Evolutionary conservation across 1,140 invertebrate genomes (phyloP).

Genomic region (Asbolus verrucosus): DNA sequence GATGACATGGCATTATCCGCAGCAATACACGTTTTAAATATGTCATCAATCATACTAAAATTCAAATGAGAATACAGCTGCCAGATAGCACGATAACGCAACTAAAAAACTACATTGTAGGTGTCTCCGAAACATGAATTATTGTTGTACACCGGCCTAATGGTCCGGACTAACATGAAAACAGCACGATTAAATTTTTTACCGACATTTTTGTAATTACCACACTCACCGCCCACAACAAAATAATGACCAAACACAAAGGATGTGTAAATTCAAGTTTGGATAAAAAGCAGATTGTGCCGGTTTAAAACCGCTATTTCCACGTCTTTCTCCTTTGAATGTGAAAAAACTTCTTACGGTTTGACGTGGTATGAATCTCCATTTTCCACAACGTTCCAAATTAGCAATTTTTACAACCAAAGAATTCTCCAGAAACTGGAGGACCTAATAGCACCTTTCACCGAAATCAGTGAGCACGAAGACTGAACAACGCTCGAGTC

Average conservation of each 20-base stretch:
- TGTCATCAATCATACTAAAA: conserved; percentile 54
- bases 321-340: too few species aligned
- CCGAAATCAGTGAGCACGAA: conserved; percentile 32
- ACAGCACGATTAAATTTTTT: conserved; percentile 1
- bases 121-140: conserved; percentile 16
- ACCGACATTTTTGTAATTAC: too few species aligned
- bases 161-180: conserved; percentile 7
- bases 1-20: conserved; percentile 51
- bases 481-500: conserved; percentile 14
- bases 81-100: conserved; percentile 27
- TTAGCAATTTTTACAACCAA: conserved; percentile 6
- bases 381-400: too few species aligned
- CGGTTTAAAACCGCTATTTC: too few species aligned
- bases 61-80: conserved; percentile 50
- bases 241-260: too few species aligned
- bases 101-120: conserved; percentile 43
- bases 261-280: too few species aligned
- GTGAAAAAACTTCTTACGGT: too few species aligned
- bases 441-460: conserved; percentile 26
- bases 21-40: conserved; percentile 47
- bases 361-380: too few species aligned
- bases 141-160: neutral
- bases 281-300: too few species aligned
- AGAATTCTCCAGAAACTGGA: conserved; percentile 4
- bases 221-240: too few species aligned